Percentiles rank a stretch among this genome's conserved stretches.
Conservation (phyloP, 2,797 vertebrate genomes). For the Synanceia verrucosa region DNA sequence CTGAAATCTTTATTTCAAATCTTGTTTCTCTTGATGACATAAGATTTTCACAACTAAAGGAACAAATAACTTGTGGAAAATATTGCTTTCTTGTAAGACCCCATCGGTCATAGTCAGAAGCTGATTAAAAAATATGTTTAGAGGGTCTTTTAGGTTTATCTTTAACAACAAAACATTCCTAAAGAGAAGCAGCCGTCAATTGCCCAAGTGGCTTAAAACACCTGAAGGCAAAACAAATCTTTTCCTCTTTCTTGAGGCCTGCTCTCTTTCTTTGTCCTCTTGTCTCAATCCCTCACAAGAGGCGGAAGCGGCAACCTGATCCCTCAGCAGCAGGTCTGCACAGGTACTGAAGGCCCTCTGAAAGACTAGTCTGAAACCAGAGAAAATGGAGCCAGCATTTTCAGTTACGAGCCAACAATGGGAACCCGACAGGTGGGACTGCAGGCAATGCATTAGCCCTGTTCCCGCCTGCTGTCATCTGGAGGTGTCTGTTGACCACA, state of each 20-base stretch:
- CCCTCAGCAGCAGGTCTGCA: slow-evolving; percentile 60
- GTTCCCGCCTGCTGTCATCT: slow-evolving; percentile 60
- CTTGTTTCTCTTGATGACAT: background rate
- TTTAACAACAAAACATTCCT: slow-evolving; percentile 8
- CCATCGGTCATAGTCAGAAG: background rate
- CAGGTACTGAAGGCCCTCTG: slow-evolving; percentile 63
- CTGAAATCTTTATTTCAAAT: background rate
- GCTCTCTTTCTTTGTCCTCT: slow-evolving; percentile 49
- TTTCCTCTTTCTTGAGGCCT: slow-evolving; percentile 25
- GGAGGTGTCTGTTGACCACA: slow-evolving; percentile 75
- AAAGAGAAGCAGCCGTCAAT: slow-evolving; percentile 25
- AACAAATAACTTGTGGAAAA: background rate
- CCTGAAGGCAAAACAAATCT: slow-evolving; percentile 48
- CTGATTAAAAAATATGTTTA: background rate
- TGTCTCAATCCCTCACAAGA: slow-evolving; percentile 41
- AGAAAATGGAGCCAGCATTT: slow-evolving; percentile 66
- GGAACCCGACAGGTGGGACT: slow-evolving; percentile 69
- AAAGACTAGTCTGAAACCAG: slow-evolving; percentile 55
- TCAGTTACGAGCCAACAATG: slow-evolving; percentile 64
- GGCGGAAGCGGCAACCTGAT: slow-evolving; percentile 64
- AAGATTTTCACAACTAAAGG: background rate
- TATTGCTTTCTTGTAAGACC: background rate
- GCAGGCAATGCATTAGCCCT: slow-evolving; percentile 62
- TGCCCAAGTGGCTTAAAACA: slow-evolving; percentile 32
- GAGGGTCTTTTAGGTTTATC: slow-evolving; percentile 3